These are phyloP conservation scores for Crocodylus rhombifer DNA, from an alignment of 2,797 vertebrate species.

Conservation along the genomic window DNA sequence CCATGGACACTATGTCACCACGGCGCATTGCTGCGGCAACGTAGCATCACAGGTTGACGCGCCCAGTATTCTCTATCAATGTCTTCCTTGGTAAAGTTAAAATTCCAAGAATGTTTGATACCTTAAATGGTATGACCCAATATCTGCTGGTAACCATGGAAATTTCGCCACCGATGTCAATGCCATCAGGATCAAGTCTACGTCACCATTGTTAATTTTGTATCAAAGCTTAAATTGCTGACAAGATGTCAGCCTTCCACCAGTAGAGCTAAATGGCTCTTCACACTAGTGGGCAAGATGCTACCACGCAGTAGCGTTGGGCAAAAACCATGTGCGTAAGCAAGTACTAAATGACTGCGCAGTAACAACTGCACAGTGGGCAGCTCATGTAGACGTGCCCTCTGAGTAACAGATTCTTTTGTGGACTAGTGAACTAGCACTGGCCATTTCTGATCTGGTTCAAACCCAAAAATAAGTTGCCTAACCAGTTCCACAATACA, in stretches of 20 bases:
- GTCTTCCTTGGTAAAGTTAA: neutral
- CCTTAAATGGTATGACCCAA: neutral
- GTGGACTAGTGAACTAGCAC: neutral
- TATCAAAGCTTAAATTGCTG: neutral
- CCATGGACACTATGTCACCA: no score
- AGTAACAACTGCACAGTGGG: no score
- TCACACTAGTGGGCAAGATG: neutral
- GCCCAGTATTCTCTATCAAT: neutral
- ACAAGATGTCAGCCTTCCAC: neutral
- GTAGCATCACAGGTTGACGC: neutral
- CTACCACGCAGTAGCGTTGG: no score
- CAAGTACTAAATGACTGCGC: no score
- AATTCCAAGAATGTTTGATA: neutral
- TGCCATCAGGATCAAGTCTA: neutral
- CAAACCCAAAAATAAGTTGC: neutral
- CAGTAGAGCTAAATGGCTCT: neutral
- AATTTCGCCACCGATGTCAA: neutral
- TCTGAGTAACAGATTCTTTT: no score
- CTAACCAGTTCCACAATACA: neutral
- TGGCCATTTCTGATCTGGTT: neutral
- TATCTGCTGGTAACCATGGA: neutral
- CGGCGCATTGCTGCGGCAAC: no score
- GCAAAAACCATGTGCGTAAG: no score
- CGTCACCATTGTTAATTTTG: neutral
- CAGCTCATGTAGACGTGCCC: no score